Evolutionary conservation across 2,113 vertebrate genomes (phyloP).

Genomic region (Nothoprocta pentlandii): DNA sequence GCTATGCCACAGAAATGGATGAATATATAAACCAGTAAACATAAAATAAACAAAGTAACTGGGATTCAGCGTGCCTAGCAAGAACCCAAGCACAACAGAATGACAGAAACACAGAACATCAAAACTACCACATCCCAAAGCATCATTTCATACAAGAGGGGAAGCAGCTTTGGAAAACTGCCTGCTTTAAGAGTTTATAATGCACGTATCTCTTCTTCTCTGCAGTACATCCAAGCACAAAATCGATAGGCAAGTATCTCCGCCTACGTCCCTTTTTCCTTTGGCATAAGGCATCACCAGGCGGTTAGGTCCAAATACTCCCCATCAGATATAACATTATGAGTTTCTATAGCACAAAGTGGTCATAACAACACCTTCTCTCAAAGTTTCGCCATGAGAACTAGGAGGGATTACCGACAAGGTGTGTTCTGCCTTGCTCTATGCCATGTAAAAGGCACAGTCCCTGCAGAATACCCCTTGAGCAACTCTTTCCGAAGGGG

Average conservation of each 20-base stretch:
- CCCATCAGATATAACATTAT: neutral
- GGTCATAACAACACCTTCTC: neutral
- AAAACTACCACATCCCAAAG: neutral
- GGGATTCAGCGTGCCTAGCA: neutral
- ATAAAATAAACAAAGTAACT: neutral
- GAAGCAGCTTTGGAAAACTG: neutral
- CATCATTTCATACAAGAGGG: neutral
- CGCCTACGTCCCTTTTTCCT: neutral
- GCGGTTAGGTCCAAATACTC: neutral
- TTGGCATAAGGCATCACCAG: neutral
- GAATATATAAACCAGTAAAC: neutral
- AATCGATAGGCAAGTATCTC: neutral
- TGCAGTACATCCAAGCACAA: neutral
- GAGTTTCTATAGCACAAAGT: neutral
- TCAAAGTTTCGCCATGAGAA: neutral
- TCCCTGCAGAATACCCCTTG: neutral
- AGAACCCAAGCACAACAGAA: rapidly evolving
- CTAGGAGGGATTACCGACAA: neutral
- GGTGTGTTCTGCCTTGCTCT: neutral
- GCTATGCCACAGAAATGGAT: neutral
- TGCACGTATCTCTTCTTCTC: neutral
- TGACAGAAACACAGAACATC: neutral
- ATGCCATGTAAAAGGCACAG: neutral
- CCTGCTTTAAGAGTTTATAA: neutral
- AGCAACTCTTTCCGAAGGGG: neutral